Conservation (phyloP, 2,888 invertebrate species). For the Bhutanitis thaidina region DNA sequence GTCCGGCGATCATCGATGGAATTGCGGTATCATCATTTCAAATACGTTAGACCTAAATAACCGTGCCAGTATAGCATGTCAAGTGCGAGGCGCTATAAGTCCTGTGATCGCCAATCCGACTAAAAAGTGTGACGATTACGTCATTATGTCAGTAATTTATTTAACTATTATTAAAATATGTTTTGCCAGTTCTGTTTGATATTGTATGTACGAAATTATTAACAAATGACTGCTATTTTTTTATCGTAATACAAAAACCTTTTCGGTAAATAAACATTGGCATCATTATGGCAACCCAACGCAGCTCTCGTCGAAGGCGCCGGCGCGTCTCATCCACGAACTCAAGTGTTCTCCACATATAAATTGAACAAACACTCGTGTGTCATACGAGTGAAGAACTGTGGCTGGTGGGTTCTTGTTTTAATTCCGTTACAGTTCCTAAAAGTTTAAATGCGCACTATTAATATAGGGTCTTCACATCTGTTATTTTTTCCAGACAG, state of each 20-base stretch:
- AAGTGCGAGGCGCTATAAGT: too few relatives aligned
- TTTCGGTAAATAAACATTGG: conserved; percentile 17
- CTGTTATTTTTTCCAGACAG: conserved; percentile 1
- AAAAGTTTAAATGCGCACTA: neutral
- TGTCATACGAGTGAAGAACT: conserved; percentile 26
- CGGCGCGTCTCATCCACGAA: conserved; percentile 45
- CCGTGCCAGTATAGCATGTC: too few relatives aligned
- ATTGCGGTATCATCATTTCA: too few relatives aligned
- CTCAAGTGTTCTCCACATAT: conserved; percentile 44
- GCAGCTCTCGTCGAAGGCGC: conserved; percentile 38
- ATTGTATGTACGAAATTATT: neutral
- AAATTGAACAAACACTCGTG: conserved; percentile 56
- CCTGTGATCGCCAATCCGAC: too few relatives aligned
- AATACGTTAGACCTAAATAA: too few relatives aligned
- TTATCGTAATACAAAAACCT: conserved; percentile 10
- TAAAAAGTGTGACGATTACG: too few relatives aligned
- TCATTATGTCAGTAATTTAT: too few relatives aligned
- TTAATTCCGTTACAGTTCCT: conserved; percentile 24
- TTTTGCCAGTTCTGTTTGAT: too few relatives aligned
- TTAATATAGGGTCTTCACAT: neutral
- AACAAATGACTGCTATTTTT: conserved; percentile 4
- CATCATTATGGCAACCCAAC: conserved; percentile 14
- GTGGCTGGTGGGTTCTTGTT: conserved; percentile 27
- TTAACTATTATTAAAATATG: too few relatives aligned
- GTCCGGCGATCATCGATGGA: too few relatives aligned